Evolutionary conservation across 2,113 vertebrate genomes (phyloP), one percentile per base, ranked within the genome.

Genomic region (Pelecanus crispus): DNA sequence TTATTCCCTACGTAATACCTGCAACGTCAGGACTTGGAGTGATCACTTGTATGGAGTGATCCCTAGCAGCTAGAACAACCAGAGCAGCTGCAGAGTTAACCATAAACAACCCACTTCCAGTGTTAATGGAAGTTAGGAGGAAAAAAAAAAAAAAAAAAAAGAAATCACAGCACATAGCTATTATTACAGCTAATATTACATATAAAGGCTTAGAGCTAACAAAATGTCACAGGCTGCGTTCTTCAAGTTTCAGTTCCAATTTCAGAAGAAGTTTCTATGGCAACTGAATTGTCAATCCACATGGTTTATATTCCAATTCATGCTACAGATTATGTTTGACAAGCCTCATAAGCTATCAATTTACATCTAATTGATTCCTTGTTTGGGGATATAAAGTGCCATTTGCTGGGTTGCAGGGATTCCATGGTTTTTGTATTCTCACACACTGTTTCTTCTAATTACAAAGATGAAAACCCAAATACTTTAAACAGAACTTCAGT

Each of bases 181-280:
- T 86, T 80, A 58, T 61, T 53, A 61, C 28, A 88, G 86, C 44
- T 70, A 63, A 59, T 49, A 77, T 24, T 21, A 45, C 32, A 66
- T 31, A 36, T 5, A 72, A 94, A 86, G 36, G 45, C 63, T 90
- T 38, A 70, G 25, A 92, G 45, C 75, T 86, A 88, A 75, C 58
- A 62, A 94, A 88, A 66, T 24, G 49, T 53, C 72, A 65, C 4
- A 29, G 58, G 17, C 59, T 91, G 45, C 1, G 0, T 45, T 93
- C 75, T 66, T 58, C 75, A 77, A 62, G 42, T 88, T 86, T 65
- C 67, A 52, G 53, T 61, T 94, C 63, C 80, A 71, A 58, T 81
- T 87, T 78, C 84, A 86, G 74, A 68, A 50, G 5, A 82, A 83
- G 95, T 96, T 95, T 91, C 95, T 94, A 94, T 96, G 86, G 88